A percentile compares a stretch with the other conserved stretches of the same genome.
phyloP scores from a whole-genome alignment of 1,140 invertebrate genomes.

The Yoshiicerus persimilis region DNA sequence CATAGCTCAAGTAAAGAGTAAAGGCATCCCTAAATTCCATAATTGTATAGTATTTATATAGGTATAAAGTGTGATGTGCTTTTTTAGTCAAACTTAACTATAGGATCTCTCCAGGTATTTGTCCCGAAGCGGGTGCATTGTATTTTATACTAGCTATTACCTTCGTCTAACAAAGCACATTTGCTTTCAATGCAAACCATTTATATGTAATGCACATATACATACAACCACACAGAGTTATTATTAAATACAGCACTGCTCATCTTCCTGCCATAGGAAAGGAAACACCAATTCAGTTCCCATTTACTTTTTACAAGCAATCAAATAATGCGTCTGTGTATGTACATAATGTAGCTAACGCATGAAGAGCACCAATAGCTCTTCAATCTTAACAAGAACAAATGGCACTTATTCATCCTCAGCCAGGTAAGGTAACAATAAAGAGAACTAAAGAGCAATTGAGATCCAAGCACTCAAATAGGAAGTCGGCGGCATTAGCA shows the following conservation, averaged over 20 bases:
- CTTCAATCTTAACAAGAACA: background rate
- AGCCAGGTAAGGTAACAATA: background rate
- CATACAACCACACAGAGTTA: no score
- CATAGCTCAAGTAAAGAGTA: background rate
- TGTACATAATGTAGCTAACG: background rate
- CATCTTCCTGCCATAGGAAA: background rate
- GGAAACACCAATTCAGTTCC: background rate
- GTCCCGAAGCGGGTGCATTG: slow-evolving; percentile 17
- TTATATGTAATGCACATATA: background rate
- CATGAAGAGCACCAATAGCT: background rate
- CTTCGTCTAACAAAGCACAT: background rate
- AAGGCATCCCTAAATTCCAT: background rate
- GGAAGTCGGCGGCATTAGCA: slow-evolving; percentile 1
- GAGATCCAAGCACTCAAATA: background rate
- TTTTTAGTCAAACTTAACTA: background rate
- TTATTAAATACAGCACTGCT: background rate
- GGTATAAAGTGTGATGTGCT: background rate
- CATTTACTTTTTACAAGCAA: background rate
- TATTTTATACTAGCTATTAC: background rate
- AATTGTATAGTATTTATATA: background rate
- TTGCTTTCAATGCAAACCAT: background rate
- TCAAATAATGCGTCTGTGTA: background rate
- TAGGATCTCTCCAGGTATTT: slow-evolving; percentile 29
- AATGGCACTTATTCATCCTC: background rate
- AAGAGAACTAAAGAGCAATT: background rate